Evolutionary conservation across 1,140 invertebrate species (phyloP), one percentile per base, ranked within the genome.

Genomic region (Camponotus floridanus): DNA sequence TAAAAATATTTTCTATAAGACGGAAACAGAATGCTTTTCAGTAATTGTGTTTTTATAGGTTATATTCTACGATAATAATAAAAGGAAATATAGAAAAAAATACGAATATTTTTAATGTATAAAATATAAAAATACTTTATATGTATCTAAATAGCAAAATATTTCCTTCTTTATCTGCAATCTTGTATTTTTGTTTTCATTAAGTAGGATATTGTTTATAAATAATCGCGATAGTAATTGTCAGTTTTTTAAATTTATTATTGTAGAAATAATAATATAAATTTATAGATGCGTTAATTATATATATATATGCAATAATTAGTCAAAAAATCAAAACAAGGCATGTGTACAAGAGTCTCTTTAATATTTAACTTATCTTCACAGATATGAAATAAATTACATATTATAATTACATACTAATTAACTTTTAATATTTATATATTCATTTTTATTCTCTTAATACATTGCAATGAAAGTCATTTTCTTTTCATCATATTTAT

Each of bases 31-130:
- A 36, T 26, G 3, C 8, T 33, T 36, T 15, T 2, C 31, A 45
- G 21, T 9, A 73, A 21, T 55, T 73, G 6, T 61, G 11, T 2
- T 48, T 64, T 11, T 73, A 62, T 62, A 83, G 68, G 68, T 83
- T 83, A 83, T 61, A 70, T 70, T 80, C 21, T 57, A 51, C 15
- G 48, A 18, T 18, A 59, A 3, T 36, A 31, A 3, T 2, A 55
- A 68, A 55, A 68, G 33, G 2, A 18, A 64, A 64, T 64, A 6
- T 21, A 3, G 39, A n/a, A 74, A 68, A 21, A n/a, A 71, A 0
- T 18, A 45, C 45, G 13, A 65, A 31, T 26, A 26, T 45, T 76
- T 26, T 78, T 45, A 78, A 65, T 78, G 33, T 33, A n/a, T 42
- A 31, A 65, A 76, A 33, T 65, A 31, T 65, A 31, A 33, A 18